These are phyloP conservation scores for Drosophila miranda DNA, from an alignment of 1,140 invertebrate genomes.

Conservation along the genomic window DNA sequence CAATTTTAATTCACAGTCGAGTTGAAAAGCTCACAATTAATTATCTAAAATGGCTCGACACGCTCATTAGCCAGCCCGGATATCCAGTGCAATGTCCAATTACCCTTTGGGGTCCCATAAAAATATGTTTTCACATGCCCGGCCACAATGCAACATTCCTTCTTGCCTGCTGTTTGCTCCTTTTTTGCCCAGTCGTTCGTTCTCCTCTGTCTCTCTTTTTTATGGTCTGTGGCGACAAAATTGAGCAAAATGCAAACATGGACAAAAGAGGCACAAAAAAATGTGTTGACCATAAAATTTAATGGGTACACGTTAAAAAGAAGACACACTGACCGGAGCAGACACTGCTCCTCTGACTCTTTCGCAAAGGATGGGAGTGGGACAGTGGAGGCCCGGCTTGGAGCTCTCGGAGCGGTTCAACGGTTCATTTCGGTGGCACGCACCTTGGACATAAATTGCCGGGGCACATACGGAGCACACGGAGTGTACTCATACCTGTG, in stretches of 20 bases:
- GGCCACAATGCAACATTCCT: constrained; percentile 42
- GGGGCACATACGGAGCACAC: constrained; percentile 33
- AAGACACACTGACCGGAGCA: constrained; percentile 9
- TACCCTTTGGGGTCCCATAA: constrained; percentile 55
- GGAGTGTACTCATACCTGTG: constrained; percentile 21
- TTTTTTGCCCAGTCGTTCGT: background rate
- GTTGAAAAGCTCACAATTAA: constrained; percentile 54
- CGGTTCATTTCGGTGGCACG: constrained; percentile 54
- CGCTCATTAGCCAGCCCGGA: constrained; percentile 48
- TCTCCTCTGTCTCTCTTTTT: constrained; percentile 19
- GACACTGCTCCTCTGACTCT: too few relatives aligned
- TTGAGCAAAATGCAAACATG: constrained; percentile 55
- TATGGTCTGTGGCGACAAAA: constrained; percentile 52
- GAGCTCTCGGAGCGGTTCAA: constrained; percentile 19
- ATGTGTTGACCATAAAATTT: constrained; percentile 50
- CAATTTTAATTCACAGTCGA: constrained; percentile 38
- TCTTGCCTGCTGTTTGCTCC: background rate
- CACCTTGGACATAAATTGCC: constrained; percentile 57
- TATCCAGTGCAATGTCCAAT: constrained; percentile 44
- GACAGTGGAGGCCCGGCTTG: too few relatives aligned
- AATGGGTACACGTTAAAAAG: constrained; percentile 48
- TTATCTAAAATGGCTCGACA: constrained; percentile 56
- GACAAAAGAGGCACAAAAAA: constrained; percentile 24
- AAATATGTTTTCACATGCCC: constrained; percentile 58
- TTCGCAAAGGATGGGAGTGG: too few relatives aligned